These are phyloP conservation scores for Gymnoscopelus microlampas DNA, from an alignment of 2,797 vertebrate species.

Conservation along the genomic window DNA sequence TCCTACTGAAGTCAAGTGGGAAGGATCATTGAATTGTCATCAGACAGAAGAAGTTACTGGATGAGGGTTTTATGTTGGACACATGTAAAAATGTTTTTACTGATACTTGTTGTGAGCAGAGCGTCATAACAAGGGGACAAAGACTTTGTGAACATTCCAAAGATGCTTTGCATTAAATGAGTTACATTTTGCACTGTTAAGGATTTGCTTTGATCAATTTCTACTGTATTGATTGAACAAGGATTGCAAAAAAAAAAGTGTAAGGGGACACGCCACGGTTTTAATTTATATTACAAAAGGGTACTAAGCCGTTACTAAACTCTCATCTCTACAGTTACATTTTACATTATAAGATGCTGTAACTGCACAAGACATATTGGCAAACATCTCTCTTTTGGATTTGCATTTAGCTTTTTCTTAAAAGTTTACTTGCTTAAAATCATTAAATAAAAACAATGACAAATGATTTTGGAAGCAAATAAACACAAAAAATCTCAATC, in stretches of 20 bases:
- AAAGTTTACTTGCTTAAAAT: slow-evolving; percentile 34
- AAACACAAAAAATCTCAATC: slow-evolving; percentile 29
- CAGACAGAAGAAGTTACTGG: slow-evolving; percentile 55
- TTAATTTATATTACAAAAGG: slow-evolving; percentile 26
- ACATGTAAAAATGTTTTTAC: slow-evolving; percentile 2
- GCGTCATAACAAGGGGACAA: slow-evolving; percentile 63
- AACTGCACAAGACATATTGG: slow-evolving; percentile 2
- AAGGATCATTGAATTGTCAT: slow-evolving; percentile 33
- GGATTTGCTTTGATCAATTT: slow-evolving; percentile 74
- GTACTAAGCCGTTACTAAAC: slow-evolving; percentile 10
- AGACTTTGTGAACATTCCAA: slow-evolving; percentile 86
- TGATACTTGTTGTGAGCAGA: slow-evolving; percentile 33
- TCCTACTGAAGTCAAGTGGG: slow-evolving; percentile 12
- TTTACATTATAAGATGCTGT: slow-evolving; percentile 14
- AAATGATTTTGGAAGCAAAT: slow-evolving; percentile 29
- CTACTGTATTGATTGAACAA: slow-evolving; percentile 54
- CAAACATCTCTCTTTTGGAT: slow-evolving; percentile 9
- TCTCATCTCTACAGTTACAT: not conserved
- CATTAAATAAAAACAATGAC: slow-evolving; percentile 3
- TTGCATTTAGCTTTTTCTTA: slow-evolving; percentile 13
- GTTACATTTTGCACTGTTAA: slow-evolving; percentile 88
- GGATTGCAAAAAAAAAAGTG: slow-evolving; percentile 3
- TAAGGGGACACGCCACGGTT: slow-evolving; percentile 2
- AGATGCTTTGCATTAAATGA: slow-evolving; percentile 75
- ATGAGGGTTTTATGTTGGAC: not conserved